A percentile compares a stretch with the other conserved stretches of the same genome.
Evolutionary conservation across 2,797 vertebrate species (phyloP).

Genomic region (Ctenopoma multispine): DNA sequence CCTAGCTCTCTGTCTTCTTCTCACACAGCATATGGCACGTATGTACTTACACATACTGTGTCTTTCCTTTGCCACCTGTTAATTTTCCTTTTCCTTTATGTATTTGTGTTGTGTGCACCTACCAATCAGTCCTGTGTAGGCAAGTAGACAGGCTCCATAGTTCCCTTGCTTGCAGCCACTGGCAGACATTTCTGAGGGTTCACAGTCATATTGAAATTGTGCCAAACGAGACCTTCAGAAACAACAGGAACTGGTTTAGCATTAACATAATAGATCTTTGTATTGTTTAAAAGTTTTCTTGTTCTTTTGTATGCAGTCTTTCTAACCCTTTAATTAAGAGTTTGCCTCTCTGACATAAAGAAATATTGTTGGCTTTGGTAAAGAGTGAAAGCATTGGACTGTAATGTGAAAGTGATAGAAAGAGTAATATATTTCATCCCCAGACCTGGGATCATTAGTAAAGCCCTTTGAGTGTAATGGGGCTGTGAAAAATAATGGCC

Average conservation of each 20-base stretch:
- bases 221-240: constrained; percentile 83
- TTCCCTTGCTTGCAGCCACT: constrained; percentile 83
- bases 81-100: neutral
- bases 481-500: constrained; percentile 81
- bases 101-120: constrained; percentile 40
- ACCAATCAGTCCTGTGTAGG: constrained; percentile 88
- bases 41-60: neutral
- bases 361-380: constrained; percentile 52
- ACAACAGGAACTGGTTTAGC: constrained; percentile 31
- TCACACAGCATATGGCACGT: constrained; percentile 18
- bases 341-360: constrained; percentile 57
- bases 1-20: neutral
- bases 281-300: constrained; percentile 43
- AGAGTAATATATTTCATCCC: constrained; percentile 77
- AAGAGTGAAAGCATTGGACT: constrained; percentile 64
- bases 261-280: constrained; percentile 5
- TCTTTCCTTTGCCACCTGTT: constrained; percentile 19
- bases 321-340: constrained; percentile 63
- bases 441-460: constrained; percentile 79
- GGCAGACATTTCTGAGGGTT: constrained; percentile 75
- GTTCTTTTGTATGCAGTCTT: constrained; percentile 9
- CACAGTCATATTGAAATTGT: constrained; percentile 85
- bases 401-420: constrained; percentile 76
- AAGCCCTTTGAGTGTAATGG: constrained; percentile 82
- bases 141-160: constrained; percentile 82